These are phyloP conservation scores for Drymodes brunneopygia DNA, from an alignment of 2,113 vertebrate genomes.

Conservation along the genomic window DNA sequence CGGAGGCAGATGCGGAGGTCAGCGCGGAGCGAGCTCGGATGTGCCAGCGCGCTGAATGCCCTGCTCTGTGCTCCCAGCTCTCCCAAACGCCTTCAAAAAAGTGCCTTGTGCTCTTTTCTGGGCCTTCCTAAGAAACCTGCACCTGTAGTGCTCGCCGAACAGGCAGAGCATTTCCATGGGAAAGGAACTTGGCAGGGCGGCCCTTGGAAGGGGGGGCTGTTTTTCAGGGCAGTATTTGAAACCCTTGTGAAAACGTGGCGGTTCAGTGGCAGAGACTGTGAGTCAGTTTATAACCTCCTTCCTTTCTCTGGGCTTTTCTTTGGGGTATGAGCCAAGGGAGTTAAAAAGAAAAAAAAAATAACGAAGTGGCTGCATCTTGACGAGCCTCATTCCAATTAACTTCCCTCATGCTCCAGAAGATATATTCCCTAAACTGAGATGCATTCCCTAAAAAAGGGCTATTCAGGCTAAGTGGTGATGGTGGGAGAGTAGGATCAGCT, in stretches of 20 bases:
- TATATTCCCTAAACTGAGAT: neutral
- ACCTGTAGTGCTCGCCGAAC: neutral
- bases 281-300: slow-evolving; percentile 30
- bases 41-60: neutral
- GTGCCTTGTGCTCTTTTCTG: slow-evolving; percentile 25
- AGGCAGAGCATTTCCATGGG: slow-evolving; percentile 42
- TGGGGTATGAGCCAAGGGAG: neutral
- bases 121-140: slow-evolving; percentile 6
- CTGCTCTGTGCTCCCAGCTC: neutral
- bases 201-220: neutral
- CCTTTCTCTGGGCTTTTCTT: slow-evolving; percentile 21
- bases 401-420: neutral
- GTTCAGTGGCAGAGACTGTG: slow-evolving; percentile 5
- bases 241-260: neutral
- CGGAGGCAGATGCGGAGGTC: slow-evolving; percentile 19
- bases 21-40: neutral
- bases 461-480: neutral
- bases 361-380: neutral
- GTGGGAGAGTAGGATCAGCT: neutral
- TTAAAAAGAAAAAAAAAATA: neutral
- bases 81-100: slow-evolving; percentile 5
- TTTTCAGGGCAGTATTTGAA: slow-evolving; percentile 7
- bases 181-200: slow-evolving; percentile 52
- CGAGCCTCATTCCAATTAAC: neutral
- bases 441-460: neutral